Conservation (phyloP, 2,797 vertebrate genomes). For the Sebastes trivittatus region DNA sequence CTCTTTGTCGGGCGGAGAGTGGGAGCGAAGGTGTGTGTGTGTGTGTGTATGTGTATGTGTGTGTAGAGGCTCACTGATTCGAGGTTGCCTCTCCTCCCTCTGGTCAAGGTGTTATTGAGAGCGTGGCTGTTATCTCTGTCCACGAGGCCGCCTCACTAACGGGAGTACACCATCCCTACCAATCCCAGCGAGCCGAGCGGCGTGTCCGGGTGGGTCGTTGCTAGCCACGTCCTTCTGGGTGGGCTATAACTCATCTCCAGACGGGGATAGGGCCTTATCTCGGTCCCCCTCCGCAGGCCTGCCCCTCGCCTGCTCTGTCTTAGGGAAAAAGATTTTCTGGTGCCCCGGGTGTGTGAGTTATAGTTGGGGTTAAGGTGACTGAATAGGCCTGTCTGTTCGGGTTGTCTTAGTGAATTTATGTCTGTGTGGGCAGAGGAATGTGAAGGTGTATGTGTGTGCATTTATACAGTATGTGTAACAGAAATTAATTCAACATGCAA, state of each 20-base stretch:
- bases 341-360: constrained; percentile 74
- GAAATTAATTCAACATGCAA: constrained; percentile 57
- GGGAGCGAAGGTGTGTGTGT: background rate
- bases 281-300: constrained; percentile 59
- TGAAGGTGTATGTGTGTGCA: constrained; percentile 25
- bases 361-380: constrained; percentile 77
- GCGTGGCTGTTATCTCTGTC: constrained; percentile 71
- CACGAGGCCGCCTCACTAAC: constrained; percentile 62
- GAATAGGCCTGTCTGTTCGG: constrained; percentile 75
- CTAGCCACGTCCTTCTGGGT: constrained; percentile 75
- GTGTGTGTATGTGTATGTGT: constrained; percentile 14
- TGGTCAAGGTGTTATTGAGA: constrained; percentile 83
- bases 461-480: constrained; percentile 33
- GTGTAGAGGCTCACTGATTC: constrained; percentile 46
- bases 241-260: constrained; percentile 83
- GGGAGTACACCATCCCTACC: constrained; percentile 50
- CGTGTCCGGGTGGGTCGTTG: constrained; percentile 60
- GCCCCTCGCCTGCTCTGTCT: constrained; percentile 69
- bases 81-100: constrained; percentile 57
- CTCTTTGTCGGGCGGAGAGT: constrained; percentile 35
- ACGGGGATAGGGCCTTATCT: constrained; percentile 76
- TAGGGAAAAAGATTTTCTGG: constrained; percentile 69
- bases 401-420: constrained; percentile 70
- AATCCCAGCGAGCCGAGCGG: constrained; percentile 54
- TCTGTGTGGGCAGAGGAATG: constrained; percentile 55